Percentiles rank a stretch among this genome's conserved stretches.
phyloP scores from a whole-genome alignment of 1,140 invertebrate species.

The Pseudomyrmex dendroicus region DNA sequence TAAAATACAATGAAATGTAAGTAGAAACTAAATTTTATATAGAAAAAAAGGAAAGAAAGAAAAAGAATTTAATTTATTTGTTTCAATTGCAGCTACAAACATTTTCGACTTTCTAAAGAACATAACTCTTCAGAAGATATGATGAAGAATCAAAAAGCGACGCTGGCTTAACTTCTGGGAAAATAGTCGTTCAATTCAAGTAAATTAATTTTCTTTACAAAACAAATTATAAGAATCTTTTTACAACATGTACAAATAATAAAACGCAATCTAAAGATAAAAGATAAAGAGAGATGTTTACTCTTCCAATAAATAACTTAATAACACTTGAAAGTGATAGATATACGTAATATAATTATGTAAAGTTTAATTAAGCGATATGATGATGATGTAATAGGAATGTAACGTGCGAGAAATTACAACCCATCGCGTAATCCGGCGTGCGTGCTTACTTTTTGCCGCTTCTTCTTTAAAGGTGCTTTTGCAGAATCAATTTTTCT shows the following conservation, averaged over 20 bases:
- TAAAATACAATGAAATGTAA: conserved; percentile 88
- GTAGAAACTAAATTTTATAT: conserved; percentile 23
- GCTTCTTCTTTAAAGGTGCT: neutral
- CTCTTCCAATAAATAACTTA: too few relatives aligned
- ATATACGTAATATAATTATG: too few relatives aligned
- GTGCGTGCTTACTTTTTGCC: neutral
- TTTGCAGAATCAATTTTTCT: conserved; percentile 1
- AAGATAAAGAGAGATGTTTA: too few relatives aligned
- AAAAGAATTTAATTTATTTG: neutral
- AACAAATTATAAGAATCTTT: too few relatives aligned
- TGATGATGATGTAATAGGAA: too few relatives aligned
- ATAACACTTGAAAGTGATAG: too few relatives aligned
- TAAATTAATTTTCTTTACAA: neutral
- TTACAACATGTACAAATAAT: too few relatives aligned
- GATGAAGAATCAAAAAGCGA: conserved; percentile 75
- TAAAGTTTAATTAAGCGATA: too few relatives aligned
- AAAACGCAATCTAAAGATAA: too few relatives aligned
- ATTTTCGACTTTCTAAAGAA: conserved; percentile 74
- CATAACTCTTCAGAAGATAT: conserved; percentile 65
- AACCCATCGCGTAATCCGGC: neutral
- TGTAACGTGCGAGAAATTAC: too few relatives aligned
- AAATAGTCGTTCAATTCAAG: neutral
- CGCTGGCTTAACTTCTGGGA: conserved; percentile 73
- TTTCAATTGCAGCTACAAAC: conserved; percentile 75
- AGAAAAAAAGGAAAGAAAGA: neutral